Evolutionary conservation across 2,797 vertebrate genomes (phyloP), one percentile per base, ranked within the genome.

Genomic region (Takifugu rubripes): DNA sequence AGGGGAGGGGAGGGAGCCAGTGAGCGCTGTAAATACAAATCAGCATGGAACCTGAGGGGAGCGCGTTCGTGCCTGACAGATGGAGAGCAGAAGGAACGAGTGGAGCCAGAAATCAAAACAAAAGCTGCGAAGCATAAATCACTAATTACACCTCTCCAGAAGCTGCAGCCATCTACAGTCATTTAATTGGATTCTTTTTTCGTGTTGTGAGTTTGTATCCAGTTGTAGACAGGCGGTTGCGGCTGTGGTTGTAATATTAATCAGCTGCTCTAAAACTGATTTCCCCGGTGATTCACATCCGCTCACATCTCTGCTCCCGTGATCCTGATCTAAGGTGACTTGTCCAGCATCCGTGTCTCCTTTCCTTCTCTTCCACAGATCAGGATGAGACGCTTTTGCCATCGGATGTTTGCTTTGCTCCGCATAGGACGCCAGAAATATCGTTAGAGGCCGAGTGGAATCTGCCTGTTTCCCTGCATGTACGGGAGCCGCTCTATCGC

Each of bases 31-130:
- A 60, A 64, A 62, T 52, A 57, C 26, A 55, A 51, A 65, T 45
- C 66, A 66, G 52, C 27, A 43, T 44, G 45, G 21, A 53, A 83
- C 72, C 70, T 78, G 67, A 68, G 62, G 70, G 56, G 52, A 70
- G 65, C 26, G 5, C 64, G 73, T 76, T 84, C 75, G 72, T 80
- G 74, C 67, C 57, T 74, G 66, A 77, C 79, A 83, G 78, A 84
- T 70, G 80, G 76, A 71, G 42, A 77, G 68, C 74, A 75, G 78
- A 68, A 61, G 66, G 59, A 58, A 44, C 60, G 59, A 74, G 62
- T 64, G 49, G 29, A 64, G 47, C 52, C 59, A 64, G 63, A 61
- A 63, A 65, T 51, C 61, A 79, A 71, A 44, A 72, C 42, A 12
- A 56, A 77, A 5, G 59, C 54, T 1, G 25, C 27, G 50, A 68